These are phyloP conservation scores for Guaruba guarouba DNA, from an alignment of 2,113 vertebrate genomes.

Conservation along the genomic window DNA sequence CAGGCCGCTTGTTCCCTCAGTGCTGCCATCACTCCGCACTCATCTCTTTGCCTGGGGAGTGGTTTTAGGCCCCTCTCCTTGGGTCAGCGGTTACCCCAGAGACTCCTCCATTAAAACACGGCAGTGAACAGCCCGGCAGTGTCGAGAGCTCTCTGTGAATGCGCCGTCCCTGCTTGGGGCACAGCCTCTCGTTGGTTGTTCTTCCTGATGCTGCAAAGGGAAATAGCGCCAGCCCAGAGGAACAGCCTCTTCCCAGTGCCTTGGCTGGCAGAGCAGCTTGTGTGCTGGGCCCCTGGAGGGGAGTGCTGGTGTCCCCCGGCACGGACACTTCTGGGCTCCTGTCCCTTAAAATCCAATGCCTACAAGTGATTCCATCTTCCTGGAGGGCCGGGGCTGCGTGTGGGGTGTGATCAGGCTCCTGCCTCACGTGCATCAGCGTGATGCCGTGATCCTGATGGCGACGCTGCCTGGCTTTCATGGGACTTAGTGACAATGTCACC, in stretches of 20 bases:
- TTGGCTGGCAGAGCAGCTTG: accelerated
- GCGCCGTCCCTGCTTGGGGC: not conserved
- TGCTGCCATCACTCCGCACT: accelerated
- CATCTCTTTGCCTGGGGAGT: not conserved
- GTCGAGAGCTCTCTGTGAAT: not conserved
- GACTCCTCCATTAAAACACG: not conserved
- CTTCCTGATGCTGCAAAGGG: accelerated
- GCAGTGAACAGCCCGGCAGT: not conserved
- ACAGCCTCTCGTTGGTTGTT: not conserved
- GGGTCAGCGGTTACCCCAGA: not conserved
- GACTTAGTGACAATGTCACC: not conserved
- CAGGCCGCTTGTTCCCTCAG: accelerated
- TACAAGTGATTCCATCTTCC: not conserved
- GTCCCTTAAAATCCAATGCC: not conserved
- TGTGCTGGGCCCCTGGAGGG: not conserved
- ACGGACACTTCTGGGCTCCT: not conserved
- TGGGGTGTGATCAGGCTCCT: accelerated
- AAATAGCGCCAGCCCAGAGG: not conserved
- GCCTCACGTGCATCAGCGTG: accelerated
- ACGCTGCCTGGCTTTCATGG: not conserved
- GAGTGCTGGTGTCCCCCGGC: not conserved
- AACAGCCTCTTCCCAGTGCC: accelerated
- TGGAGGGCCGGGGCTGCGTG: accelerated
- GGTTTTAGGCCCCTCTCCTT: not conserved
- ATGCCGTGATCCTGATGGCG: not conserved